These are phyloP conservation scores for Loriculus beryllinus DNA, from an alignment of 2,797 vertebrate species.

Conservation along the genomic window DNA sequence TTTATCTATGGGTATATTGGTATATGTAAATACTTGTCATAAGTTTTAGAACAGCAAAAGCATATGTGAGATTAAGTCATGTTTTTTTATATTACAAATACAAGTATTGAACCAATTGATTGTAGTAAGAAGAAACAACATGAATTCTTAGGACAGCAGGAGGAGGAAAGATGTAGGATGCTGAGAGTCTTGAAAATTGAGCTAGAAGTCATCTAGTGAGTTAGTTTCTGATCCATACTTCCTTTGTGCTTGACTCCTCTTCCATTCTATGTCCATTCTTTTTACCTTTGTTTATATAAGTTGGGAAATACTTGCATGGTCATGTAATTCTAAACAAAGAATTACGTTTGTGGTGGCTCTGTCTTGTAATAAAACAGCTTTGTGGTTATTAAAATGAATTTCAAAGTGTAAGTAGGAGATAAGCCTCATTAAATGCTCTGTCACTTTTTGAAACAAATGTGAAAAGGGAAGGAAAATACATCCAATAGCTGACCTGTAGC, in stretches of 20 bases:
- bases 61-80: not conserved
- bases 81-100: not conserved
- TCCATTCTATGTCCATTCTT: not conserved
- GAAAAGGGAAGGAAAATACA: slow-evolving; percentile 5
- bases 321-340: slow-evolving; percentile 18
- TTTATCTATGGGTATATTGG: not conserved
- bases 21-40: not conserved
- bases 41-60: not conserved
- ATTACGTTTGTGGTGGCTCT: not conserved
- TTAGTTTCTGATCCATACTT: not conserved
- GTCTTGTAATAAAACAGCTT: slow-evolving; percentile 26
- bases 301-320: not conserved
- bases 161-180: not conserved
- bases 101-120: not conserved
- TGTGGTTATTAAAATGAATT: not conserved
- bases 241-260: not conserved
- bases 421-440: not conserved
- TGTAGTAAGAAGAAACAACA: not conserved
- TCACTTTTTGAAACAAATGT: slow-evolving; percentile 10
- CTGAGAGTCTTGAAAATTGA: not conserved
- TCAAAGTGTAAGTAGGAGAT: not conserved
- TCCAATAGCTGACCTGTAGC: slow-evolving; percentile 13
- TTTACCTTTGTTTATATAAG: not conserved
- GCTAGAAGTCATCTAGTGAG: not conserved
- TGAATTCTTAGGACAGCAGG: not conserved